Evolutionary conservation across 2,797 vertebrate genomes (phyloP), one percentile per base, ranked within the genome.

Genomic region (Spondyliosoma cantharus): DNA sequence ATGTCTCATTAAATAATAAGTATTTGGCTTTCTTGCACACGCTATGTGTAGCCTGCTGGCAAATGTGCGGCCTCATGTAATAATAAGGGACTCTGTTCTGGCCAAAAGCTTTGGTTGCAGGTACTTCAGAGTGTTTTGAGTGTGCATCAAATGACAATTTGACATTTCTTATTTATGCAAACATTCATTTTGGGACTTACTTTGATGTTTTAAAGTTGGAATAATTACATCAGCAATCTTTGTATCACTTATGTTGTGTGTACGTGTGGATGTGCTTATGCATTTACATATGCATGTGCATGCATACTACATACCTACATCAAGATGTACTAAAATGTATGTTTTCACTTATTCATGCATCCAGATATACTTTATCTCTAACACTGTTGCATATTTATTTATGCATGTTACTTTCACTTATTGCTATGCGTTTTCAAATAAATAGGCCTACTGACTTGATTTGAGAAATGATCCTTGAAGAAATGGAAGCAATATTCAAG

Each of bases 1-100:
- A 82, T 64, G 80, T 62, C 78, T 86, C 66, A 84, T 90, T 17
- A 89, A 85, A 87, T 80, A 85, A 54, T 82, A 61, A 84, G 27
- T 32, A 48, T 66, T 24, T 65, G 50, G 20, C 62, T 86, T 20
- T 64, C 64, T 43, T 71, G 67, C 29, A 75, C 80, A 70, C 3
- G 2, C 52, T 70, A 13, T 48, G 37, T 84, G 76, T 65, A 61
- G 69, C 52, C 56, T 73, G n/a, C 53, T 76, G 80, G 74, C 67
- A 78, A 27, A 25, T 12, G 46, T 45, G 20, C 13, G 20, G 45
- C 22, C 48, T 86, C 62, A 67, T 87, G 71, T 78, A 81, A 86
- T 71, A 77, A 64, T 83, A 71, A 78, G 67, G 61, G 52, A 76
- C 70, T 74, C 46, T 81, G 76, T 77, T 76, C 59, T 73, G 80